Conservation (phyloP, 2,797 vertebrate genomes). For the Liparis tanakae region DNA sequence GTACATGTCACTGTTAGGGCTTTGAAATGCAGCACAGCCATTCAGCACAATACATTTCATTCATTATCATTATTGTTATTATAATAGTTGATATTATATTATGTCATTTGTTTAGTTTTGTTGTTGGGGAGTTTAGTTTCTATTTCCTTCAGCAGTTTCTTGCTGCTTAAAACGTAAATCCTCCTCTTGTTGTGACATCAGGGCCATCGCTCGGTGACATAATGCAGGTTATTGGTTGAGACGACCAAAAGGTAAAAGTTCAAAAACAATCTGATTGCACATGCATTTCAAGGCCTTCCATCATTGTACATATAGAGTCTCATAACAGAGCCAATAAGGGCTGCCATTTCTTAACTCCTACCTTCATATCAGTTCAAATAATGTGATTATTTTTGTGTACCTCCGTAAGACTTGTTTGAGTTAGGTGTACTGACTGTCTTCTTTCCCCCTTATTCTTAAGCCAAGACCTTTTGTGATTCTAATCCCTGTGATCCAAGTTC, state of each 20-base stretch:
- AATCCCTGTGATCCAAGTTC: fast-evolving
- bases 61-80: too few species aligned
- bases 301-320: background rate
- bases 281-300: background rate
- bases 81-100: background rate
- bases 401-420: background rate
- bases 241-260: background rate
- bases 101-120: background rate
- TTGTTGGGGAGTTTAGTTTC: background rate
- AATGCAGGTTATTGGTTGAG: background rate
- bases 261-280: slow-evolving; percentile 1
- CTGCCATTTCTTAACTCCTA: background rate
- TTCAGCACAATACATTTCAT: background rate
- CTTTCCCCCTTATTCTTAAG: slow-evolving; percentile 31
- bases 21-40: background rate
- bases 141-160: background rate
- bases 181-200: background rate
- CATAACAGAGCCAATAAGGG: background rate
- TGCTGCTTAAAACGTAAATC: background rate
- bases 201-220: background rate
- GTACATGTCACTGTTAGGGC: background rate
- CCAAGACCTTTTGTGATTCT: fast-evolving
- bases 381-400: background rate
- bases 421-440: slow-evolving; percentile 1
- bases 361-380: background rate